Evolutionary conservation across 2,113 vertebrate genomes (phyloP).

Genomic region (Procapra przewalskii): DNA sequence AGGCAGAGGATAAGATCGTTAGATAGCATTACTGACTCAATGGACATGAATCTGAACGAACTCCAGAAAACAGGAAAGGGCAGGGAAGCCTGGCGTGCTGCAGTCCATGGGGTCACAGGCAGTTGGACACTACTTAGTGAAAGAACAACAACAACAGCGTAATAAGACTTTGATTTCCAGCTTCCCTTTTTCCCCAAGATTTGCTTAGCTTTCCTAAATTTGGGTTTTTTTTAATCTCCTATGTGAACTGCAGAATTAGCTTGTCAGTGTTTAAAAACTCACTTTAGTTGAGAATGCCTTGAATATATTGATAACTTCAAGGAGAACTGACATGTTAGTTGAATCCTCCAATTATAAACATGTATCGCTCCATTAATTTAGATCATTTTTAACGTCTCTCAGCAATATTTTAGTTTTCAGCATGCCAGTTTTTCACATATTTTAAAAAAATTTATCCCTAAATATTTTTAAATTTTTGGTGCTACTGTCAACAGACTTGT

Average conservation of each 20-base stretch:
- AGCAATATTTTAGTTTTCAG: slow-evolving; percentile 1
- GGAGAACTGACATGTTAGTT: background rate
- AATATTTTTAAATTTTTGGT: background rate
- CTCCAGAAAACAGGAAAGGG: background rate
- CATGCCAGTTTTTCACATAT: background rate
- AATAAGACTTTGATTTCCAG: background rate
- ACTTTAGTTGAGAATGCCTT: background rate
- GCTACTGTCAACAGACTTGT: background rate
- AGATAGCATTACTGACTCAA: background rate
- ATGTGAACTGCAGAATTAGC: background rate
- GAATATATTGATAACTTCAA: background rate
- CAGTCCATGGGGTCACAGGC: background rate
- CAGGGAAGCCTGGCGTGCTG: background rate
- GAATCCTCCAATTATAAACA: background rate
- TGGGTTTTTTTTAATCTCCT: background rate
- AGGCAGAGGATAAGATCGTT: background rate
- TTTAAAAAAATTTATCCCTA: background rate
- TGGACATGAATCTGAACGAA: background rate
- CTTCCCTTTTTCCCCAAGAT: background rate
- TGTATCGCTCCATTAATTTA: background rate
- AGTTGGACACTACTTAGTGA: background rate
- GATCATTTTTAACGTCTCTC: background rate
- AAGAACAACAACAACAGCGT: background rate
- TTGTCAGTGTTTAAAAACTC: background rate
- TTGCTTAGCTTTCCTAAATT: background rate